Evolutionary conservation across 2,888 invertebrate genomes (phyloP).

Genomic region (Mactromeris polynyma): DNA sequence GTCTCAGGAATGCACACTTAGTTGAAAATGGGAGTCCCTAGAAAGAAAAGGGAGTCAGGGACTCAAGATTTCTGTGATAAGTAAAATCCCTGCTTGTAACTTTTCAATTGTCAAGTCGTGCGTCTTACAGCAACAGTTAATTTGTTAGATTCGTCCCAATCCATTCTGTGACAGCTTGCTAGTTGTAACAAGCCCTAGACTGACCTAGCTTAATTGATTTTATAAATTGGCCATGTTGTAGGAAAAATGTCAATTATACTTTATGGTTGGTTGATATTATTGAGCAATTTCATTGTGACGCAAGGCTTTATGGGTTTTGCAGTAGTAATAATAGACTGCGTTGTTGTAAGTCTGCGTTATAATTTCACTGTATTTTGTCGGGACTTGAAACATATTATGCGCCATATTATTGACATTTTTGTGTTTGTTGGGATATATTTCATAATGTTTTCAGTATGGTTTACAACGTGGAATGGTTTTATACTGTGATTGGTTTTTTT

Average conservation of each 20-base stretch:
- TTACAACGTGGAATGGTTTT: too few species aligned
- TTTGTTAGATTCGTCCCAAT: conserved; percentile 1
- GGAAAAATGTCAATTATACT: conserved; percentile 14
- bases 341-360: not conserved
- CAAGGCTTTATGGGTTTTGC: conserved; percentile 1
- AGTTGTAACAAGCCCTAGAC: conserved; percentile 7
- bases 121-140: not conserved
- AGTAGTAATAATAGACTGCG: not conserved
- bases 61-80: too few species aligned
- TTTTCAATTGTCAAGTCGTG: not conserved
- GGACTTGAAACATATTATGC: not conserved
- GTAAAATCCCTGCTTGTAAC: not conserved
- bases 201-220: conserved; percentile 22
- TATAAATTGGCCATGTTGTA: not conserved
- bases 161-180: not conserved
- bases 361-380: not conserved
- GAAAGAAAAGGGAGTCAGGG: too few species aligned
- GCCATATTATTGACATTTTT: too few species aligned
- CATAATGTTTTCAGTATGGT: too few species aligned
- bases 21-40: too few species aligned
- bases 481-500: too few species aligned
- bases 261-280: conserved; percentile 4
- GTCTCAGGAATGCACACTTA: too few species aligned
- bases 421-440: too few species aligned
- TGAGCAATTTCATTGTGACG: conserved; percentile 6